Base-by-base conservation (phyloP, 2,888 invertebrate genomes). In the Abrostola tripartita region DNA sequence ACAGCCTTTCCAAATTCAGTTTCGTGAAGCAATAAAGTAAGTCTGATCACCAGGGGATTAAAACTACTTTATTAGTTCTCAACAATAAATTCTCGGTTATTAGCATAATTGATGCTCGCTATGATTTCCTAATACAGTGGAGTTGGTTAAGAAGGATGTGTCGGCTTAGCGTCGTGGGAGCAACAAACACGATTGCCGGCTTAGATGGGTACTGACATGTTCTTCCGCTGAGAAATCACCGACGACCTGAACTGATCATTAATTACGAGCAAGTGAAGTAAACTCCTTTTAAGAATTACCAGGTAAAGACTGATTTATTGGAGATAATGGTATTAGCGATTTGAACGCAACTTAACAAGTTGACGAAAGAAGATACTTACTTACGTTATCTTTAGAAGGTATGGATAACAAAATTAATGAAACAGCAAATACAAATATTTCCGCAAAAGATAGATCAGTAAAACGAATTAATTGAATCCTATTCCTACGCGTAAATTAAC, bases 61-160 rank as follows among this genome's bases (percentile, higher is more conserved):
- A 59, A 42, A 47, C 52, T 59, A 42, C 42, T 54, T 58, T 66
- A 71, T 67, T 55, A 69, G 68, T 72, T 69, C 68, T 60, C 65
- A 63, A 68, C 64, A 59, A 65, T 74, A 74, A 71, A 72, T 68
- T 63, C 60, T 35, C 68, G 6, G 70, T 54, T 71, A 76, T 78
- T 65, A 66, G 56, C 65, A 66, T 77, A 75, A 79, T 67, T 63
- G 70, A 54, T 61, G 69, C 61, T 73, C 52, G 61, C 69, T 71
- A 69, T 71, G 71, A 75, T 71, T 75, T 66, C 59, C 41, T 65
- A 77, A 75, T 68, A 63, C 37, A 53, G 65, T 50, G 53, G 51
- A 65, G 70, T 62, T 65, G 35, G 76, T 73, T 79, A 79, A 82
- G 80, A 78, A 82, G 84, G 84, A 84, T 81, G 74, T 81, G 77